Base-by-base conservation (phyloP, 2,888 invertebrate genomes). In the Choristoneura rosaceana region DNA sequence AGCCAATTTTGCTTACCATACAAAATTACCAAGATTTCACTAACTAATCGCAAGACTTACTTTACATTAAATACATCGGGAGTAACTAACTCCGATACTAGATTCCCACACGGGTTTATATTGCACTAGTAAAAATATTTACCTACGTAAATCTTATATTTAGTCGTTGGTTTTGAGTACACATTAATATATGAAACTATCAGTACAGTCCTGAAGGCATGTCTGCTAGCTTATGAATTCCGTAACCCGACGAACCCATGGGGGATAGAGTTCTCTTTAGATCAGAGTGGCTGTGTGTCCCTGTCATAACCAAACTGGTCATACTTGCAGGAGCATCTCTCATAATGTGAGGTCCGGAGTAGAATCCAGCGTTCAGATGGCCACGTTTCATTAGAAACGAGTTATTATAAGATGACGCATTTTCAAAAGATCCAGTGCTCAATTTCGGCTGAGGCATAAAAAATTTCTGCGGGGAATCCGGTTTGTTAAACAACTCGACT, bases 171-270 rank as follows among this genome's bases (percentile, higher is more conserved):
- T 94, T 87, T 86, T 88, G 84, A 87, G 85, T 84, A 83, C 78
- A 83, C 77, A 81, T 81, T 77, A 79, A 74, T 76, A 69, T 73
- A 64, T 69, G 76, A 75, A 80, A 74, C 73, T 75, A 80, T 89
- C 82, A 97, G 90, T 97, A 97, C 75, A 97, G 89, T 70, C 97
- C 97, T 60, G 96, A 97, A 76, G 96, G 96, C 89, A 96, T 95
- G 84, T 97, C 96, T 5, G 96, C 96, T 10, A 97, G 94, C 92
- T 96, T 96, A 69, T 95, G 94, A 47, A 91, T 85, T 41, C 95
- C 95, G 74, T 88, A 90, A 76, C 84, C 89, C 4, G 89, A 88
- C 58, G 89, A 87, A 15, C 90, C 91, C 74, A 89, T 87, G 0
- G 92, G 91, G 0, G 93, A 92, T 8, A 94, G 76, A 3, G 90